Evolutionary conservation across 2,797 vertebrate species (phyloP).

Genomic region (Sphaeramia orbicularis): DNA sequence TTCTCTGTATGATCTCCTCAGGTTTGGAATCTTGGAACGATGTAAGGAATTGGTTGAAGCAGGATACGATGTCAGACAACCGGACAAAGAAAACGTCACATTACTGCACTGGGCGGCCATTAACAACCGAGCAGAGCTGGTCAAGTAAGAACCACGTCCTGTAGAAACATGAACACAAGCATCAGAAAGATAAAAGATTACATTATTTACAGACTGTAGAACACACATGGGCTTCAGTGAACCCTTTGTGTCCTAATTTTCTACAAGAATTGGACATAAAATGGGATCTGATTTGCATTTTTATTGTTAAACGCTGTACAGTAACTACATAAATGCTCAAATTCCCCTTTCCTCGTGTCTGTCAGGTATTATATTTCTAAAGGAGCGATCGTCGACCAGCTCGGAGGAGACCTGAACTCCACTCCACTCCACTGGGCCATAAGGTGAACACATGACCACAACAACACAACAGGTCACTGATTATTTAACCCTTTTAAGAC

Average conservation of each 20-base stretch:
- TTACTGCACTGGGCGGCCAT: constrained; percentile 98
- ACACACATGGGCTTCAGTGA: too few relatives aligned
- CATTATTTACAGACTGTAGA: too few relatives aligned
- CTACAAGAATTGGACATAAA: too few relatives aligned
- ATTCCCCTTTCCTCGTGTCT: constrained; percentile 11
- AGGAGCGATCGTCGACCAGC: constrained; percentile 94
- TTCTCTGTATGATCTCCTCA: constrained; percentile 53
- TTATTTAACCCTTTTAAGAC: neutral
- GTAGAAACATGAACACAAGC: neutral
- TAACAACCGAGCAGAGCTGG: constrained; percentile 94
- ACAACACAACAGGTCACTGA: neutral
- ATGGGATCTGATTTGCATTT: too few relatives aligned
- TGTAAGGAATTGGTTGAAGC: constrained; percentile 96
- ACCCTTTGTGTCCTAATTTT: too few relatives aligned
- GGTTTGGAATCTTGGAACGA: constrained; percentile 93
- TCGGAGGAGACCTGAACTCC: constrained; percentile 96
- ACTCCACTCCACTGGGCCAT: constrained; percentile 98
- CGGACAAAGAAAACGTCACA: constrained; percentile 96
- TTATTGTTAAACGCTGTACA: too few relatives aligned
- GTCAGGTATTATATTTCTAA: constrained; percentile 94
- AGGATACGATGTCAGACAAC: constrained; percentile 93
- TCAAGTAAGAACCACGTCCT: constrained; percentile 87
- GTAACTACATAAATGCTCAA: neutral
- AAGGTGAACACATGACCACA: constrained; percentile 81
- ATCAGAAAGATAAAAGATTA: neutral